Evolutionary conservation across 1,140 invertebrate species (phyloP), one percentile per base, ranked within the genome.

Genomic region (Hylyphantes graminicola): DNA sequence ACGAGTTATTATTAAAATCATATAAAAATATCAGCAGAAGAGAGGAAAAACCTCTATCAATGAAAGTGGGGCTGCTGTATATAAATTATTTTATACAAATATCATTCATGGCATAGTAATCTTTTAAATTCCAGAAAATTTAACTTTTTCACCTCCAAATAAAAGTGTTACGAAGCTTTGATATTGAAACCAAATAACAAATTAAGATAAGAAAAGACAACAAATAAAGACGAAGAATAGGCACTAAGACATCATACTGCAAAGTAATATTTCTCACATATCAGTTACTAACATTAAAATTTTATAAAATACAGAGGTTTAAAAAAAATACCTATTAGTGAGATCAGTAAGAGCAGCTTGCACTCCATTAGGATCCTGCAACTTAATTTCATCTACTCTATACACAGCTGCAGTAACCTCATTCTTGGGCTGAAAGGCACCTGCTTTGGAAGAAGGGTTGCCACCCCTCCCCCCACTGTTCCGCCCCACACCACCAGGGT

Each of bases 301-400:
- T 64, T 64, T n/a, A 9, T 0, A 64, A 64, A n/a, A 64, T 64
- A 64, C n/a, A 64, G 9, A 13, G 9, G 19, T 57, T 57, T 11
- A 3, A 64, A n/a, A 65, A 19, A 65, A 65, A 11, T 87, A 70
- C 86, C 85, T 86, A 86, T 87, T 84, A 85, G 86, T 90, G 82
- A 90, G 90, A 87, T 89, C 92, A 88, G 89, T 92, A 67, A 93
- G 89, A 54, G 90, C 92, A 89, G 93, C 92, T 86, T 91, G 91
- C 10, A 93, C 91, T 13, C 91, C 88, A 87, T 90, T 91, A 48
- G 91, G 91, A 89, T 93, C 92, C 85, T 89, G 90, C 4, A 92
- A 87, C 51, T 93, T 92, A 10, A 93, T 91, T 79, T 92, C 91
- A 86, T 93, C 92, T 12, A 93, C 90, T 79, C 92, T 89, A 88